Percentiles rank a stretch among this genome's conserved stretches.
Conservation (phyloP, 2,888 invertebrate genomes). For the Drosophila meridiana region DNA sequence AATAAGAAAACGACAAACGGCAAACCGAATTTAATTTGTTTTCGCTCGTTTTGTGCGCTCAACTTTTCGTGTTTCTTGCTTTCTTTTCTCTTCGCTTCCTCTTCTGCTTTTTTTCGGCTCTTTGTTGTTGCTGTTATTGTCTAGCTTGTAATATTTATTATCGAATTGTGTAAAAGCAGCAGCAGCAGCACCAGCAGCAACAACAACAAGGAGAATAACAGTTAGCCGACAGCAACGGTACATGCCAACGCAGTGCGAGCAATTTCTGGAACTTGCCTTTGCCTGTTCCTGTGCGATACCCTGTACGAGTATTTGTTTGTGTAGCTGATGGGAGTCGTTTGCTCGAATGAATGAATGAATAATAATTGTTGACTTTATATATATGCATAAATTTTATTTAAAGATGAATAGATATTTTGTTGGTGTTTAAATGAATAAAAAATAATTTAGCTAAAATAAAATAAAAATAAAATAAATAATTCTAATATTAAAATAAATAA, state of each 20-base stretch:
- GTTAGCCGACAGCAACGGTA: slow-evolving; percentile 23
- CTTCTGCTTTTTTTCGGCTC: slow-evolving; percentile 15
- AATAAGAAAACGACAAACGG: slow-evolving; percentile 62
- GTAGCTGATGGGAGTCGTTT: too few relatives aligned
- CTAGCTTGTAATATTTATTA: slow-evolving; percentile 81
- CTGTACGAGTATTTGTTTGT: slow-evolving; percentile 12
- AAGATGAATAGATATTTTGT: neutral
- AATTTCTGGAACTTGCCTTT: slow-evolving; percentile 63
- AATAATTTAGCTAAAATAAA: too few relatives aligned
- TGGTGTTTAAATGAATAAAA: too few relatives aligned
- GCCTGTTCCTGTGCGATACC: slow-evolving; percentile 32
- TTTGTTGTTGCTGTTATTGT: slow-evolving; percentile 57
- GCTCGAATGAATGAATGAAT: neutral
- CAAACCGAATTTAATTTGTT: slow-evolving; percentile 79
- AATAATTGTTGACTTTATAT: neutral
- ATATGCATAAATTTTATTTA: neutral
- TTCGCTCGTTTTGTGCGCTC: slow-evolving; percentile 73
- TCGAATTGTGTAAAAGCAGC: slow-evolving; percentile 70
- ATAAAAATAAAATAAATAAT: too few relatives aligned
- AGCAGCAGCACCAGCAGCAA: slow-evolving; percentile 18
- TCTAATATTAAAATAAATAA: too few relatives aligned
- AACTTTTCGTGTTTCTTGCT: slow-evolving; percentile 63
- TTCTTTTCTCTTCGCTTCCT: slow-evolving; percentile 30
- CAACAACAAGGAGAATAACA: slow-evolving; percentile 1
- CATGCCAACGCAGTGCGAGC: slow-evolving; percentile 70